phyloP scores from a whole-genome alignment of 37 sponge, comb jelly and placozoan species.

The Aplysina aerophoba region DNA sequence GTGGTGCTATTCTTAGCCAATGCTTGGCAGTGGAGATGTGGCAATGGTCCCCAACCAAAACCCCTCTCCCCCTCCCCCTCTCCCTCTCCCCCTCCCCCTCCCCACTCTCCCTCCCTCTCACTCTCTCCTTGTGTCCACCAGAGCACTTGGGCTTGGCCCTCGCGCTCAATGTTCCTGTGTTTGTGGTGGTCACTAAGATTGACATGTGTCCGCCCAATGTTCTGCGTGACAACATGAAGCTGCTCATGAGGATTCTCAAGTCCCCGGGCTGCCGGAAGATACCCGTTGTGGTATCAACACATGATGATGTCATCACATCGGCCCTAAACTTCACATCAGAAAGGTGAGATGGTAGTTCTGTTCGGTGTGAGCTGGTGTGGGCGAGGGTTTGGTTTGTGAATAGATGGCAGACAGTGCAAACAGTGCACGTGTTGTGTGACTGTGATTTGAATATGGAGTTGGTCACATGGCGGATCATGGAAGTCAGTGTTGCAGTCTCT shows the following conservation, averaged over 20 bases:
- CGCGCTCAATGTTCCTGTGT: conserved; percentile 98
- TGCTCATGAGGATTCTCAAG: conserved; percentile 89
- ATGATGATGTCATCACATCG: conserved; percentile 95
- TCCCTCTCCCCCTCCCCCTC: background rate
- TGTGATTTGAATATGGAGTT: background rate
- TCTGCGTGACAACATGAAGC: conserved; percentile 93
- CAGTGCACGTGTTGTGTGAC: conserved; percentile 7
- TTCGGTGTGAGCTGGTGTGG: background rate
- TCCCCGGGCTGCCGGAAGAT: conserved; percentile 99
- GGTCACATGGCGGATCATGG: background rate
- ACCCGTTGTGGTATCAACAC: conserved; percentile 82
- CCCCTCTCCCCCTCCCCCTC: background rate
- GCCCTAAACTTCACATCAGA: conserved; percentile 98
- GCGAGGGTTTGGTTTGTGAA: background rate
- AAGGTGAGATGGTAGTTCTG: conserved; percentile 63
- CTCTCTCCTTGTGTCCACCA: conserved; percentile 6
- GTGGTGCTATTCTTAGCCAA: background rate
- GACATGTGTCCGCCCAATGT: conserved; percentile 99
- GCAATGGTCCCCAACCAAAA: too few species aligned
- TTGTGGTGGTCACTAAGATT: conserved; percentile 98
- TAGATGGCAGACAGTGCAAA: background rate
- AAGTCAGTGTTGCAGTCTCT: background rate
- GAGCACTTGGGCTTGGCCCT: conserved; percentile 97
- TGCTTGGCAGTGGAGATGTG: too few species aligned
- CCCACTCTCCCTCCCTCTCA: background rate